A percentile compares a stretch with the other conserved stretches of the same genome.
Conservation (phyloP, 2,113 vertebrate species). For the Opisthocomus hoazin region DNA sequence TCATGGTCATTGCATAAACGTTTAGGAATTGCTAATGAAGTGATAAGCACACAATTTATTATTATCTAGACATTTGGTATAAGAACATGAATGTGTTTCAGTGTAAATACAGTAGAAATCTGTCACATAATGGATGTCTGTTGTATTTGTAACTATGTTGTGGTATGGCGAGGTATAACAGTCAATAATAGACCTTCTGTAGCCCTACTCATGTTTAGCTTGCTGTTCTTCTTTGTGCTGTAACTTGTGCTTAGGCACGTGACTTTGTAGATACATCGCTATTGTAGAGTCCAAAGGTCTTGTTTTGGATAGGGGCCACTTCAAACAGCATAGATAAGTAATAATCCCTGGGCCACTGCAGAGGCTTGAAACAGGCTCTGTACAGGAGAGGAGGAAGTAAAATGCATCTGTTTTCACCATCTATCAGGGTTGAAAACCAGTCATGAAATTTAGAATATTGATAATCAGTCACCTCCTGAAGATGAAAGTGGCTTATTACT, state of each 20-base stretch:
- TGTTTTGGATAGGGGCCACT: background rate
- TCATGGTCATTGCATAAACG: background rate
- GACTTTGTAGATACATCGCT: background rate
- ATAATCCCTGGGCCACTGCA: background rate
- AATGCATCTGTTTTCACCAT: background rate
- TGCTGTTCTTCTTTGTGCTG: background rate
- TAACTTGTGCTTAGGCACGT: background rate
- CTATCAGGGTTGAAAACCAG: background rate
- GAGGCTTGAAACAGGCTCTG: background rate
- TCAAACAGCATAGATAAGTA: background rate
- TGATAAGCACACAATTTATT: background rate
- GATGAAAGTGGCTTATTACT: background rate
- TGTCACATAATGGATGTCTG: background rate
- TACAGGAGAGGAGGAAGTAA: background rate
- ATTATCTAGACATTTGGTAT: background rate
- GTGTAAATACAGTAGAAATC: background rate
- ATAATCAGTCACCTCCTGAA: background rate
- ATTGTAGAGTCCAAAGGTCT: background rate
- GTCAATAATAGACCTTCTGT: background rate
- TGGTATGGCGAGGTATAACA: background rate
- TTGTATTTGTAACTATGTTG: background rate
- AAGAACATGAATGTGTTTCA: background rate
- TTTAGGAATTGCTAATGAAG: background rate
- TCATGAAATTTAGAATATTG: background rate
- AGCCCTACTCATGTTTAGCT: background rate